A percentile compares a stretch with the other conserved stretches of the same genome.
phyloP scores from a whole-genome alignment of 2,888 invertebrate species.

The Siphlonurus alternatus region DNA sequence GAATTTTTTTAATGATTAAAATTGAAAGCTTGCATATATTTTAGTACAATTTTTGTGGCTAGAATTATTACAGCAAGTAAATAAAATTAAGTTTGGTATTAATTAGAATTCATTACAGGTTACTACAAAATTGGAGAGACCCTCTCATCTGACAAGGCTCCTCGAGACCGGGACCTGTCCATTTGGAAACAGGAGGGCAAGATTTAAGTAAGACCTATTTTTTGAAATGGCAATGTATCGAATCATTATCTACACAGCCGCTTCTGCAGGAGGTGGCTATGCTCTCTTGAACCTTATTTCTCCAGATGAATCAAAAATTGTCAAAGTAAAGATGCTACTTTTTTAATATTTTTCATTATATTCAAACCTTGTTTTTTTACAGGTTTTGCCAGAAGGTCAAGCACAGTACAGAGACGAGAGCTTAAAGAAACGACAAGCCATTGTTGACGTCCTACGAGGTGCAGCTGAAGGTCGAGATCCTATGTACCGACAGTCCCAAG shows the following conservation, averaged over 20 bases:
- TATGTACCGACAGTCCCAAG: constrained; percentile 30
- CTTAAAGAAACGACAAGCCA: constrained; percentile 21
- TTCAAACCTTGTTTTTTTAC: neutral
- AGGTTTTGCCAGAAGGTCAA: constrained; percentile 16
- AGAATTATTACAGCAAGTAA: too few relatives aligned
- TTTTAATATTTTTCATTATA: neutral
- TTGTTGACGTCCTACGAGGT: constrained; percentile 30
- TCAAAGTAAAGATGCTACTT: constrained; percentile 2
- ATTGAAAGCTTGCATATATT: too few relatives aligned
- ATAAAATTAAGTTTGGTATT: too few relatives aligned
- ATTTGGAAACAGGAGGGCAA: constrained; percentile 38
- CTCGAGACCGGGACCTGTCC: constrained; percentile 31
- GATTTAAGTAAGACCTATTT: constrained; percentile 25
- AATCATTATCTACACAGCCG: constrained; percentile 34
- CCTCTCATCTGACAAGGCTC: constrained; percentile 30
- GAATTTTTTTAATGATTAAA: too few relatives aligned
- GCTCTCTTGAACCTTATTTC: constrained; percentile 36
- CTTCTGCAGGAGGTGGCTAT: constrained; percentile 42
- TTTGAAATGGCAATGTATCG: constrained; percentile 19
- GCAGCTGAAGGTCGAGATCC: constrained; percentile 30
- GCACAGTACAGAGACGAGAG: constrained; percentile 13
- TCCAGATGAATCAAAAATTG: constrained; percentile 27
- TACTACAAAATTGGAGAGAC: constrained; percentile 54
- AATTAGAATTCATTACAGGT: constrained; percentile 17
- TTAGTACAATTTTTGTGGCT: too few relatives aligned